Evolutionary conservation across 2,888 invertebrate genomes (phyloP).

Genomic region (Apodemia zela): DNA sequence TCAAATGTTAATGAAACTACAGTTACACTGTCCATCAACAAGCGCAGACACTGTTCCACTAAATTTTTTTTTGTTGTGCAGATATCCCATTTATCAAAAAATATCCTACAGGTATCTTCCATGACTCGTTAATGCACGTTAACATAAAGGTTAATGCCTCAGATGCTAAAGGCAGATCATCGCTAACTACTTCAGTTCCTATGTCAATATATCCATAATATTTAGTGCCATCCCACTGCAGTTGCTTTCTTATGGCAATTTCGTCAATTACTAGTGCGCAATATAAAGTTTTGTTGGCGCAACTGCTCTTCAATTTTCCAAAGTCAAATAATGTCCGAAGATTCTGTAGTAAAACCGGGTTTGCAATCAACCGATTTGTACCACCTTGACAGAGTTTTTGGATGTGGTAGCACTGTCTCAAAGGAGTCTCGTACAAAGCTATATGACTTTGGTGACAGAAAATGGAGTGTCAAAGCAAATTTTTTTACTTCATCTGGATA

Average conservation of each 20-base stretch:
- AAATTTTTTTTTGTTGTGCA: not conserved
- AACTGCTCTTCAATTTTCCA: not conserved
- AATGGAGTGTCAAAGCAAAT: slow-evolving; percentile 1
- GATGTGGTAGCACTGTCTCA: not conserved
- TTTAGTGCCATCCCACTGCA: not conserved
- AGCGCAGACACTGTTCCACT: not conserved
- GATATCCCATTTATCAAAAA: not conserved
- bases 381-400: not conserved
- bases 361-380: not conserved
- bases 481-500: not conserved
- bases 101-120: not conserved
- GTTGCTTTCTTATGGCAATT: not conserved
- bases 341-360: not conserved
- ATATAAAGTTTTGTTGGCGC: not conserved
- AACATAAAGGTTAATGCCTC: not conserved
- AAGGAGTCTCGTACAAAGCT: not conserved
- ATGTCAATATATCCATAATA: not conserved
- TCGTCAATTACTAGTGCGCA: not conserved
- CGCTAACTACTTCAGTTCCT: not conserved
- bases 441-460: not conserved
- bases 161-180: not conserved
- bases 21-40: too few species aligned
- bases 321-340: too few species aligned
- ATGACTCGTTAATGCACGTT: not conserved
- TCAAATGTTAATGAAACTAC: too few species aligned